phyloP scores from a whole-genome alignment of 2,888 invertebrate genomes.

The Tetragonisca angustula region DNA sequence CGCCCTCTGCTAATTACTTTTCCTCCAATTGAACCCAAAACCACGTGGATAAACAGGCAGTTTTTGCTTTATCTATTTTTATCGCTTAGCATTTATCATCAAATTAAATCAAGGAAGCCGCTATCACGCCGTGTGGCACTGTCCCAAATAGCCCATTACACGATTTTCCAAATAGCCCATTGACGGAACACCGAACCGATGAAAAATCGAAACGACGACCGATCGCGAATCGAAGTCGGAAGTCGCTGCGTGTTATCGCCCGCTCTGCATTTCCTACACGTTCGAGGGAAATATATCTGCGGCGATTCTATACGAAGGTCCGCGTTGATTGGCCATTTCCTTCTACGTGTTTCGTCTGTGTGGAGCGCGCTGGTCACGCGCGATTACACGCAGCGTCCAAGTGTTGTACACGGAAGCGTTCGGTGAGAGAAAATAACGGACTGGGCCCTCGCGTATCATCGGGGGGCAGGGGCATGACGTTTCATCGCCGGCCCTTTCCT shows the following conservation, averaged over 20 bases:
- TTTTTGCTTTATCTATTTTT: too few species aligned
- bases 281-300: constrained; percentile 60
- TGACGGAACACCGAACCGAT: too few species aligned
- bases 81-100: too few species aligned
- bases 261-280: constrained; percentile 30
- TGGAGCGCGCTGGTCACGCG: constrained; percentile 40
- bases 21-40: too few species aligned
- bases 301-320: constrained; percentile 67
- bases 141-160: too few species aligned
- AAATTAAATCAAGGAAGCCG: too few species aligned
- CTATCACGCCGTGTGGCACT: too few species aligned
- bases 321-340: constrained; percentile 73
- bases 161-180: too few species aligned
- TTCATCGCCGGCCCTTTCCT: constrained; percentile 48
- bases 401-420: constrained; percentile 66
- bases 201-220: too few species aligned
- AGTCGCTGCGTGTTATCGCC: neutral
- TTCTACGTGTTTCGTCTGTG: constrained; percentile 68
- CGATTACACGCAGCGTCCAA: constrained; percentile 54
- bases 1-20: too few species aligned
- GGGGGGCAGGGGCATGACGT: constrained; percentile 47
- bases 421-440: constrained; percentile 63
- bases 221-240: too few species aligned
- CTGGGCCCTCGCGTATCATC: constrained; percentile 48
- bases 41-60: too few species aligned